Evolutionary conservation across 2,888 invertebrate genomes (phyloP).

Genomic region (Leptarthrus brevirostris): DNA sequence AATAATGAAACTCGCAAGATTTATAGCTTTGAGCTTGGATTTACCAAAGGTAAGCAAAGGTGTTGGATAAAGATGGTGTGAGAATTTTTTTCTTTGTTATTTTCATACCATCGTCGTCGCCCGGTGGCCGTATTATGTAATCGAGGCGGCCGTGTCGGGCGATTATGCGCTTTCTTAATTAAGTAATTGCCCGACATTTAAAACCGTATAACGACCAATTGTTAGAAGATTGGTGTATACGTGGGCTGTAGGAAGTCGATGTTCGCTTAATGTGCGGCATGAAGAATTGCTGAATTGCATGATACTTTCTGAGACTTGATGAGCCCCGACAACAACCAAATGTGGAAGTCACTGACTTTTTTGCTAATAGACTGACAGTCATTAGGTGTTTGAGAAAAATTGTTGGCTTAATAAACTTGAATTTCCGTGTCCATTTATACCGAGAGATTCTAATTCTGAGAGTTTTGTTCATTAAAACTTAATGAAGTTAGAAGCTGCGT

Average conservation of each 20-base stretch:
- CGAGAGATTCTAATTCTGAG: too few relatives aligned
- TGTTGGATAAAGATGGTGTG: constrained; percentile 20
- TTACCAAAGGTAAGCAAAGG: not conserved
- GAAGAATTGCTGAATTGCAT: constrained; percentile 5
- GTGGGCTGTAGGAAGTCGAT: constrained; percentile 35
- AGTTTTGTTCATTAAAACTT: too few relatives aligned
- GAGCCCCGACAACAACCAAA: not conserved
- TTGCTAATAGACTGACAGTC: constrained; percentile 21
- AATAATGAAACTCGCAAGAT: constrained; percentile 5
- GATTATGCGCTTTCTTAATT: constrained; percentile 45
- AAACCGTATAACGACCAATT: constrained; percentile 42
- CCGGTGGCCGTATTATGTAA: constrained; percentile 3
- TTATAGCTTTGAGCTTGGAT: constrained; percentile 2
- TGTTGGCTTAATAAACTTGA: not conserved
- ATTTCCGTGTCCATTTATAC: constrained; percentile 23
- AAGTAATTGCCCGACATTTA: constrained; percentile 44
- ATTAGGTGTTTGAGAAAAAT: constrained; percentile 17
- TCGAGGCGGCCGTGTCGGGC: not conserved
- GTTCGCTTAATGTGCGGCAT: constrained; percentile 31
- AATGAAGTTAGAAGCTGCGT: too few relatives aligned
- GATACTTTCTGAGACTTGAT: not conserved
- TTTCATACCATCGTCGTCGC: not conserved
- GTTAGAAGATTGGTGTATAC: constrained; percentile 16
- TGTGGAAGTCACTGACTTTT: constrained; percentile 39
- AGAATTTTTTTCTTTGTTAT: constrained; percentile 18